Evolutionary conservation across 2,888 invertebrate genomes (phyloP).

Genomic region (Euplagia quadripunctaria): DNA sequence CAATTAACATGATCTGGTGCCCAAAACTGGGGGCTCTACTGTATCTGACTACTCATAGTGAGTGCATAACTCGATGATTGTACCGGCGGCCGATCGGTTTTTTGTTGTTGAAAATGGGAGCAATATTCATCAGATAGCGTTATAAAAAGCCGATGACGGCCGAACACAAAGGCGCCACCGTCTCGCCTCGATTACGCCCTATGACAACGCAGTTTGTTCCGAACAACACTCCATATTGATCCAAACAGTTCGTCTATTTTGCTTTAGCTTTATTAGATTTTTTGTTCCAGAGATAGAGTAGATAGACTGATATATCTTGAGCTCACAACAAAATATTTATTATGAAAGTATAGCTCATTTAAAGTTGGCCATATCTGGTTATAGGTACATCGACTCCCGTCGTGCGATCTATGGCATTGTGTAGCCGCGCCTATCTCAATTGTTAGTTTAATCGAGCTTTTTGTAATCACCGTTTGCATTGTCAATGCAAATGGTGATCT

Average conservation of each 20-base stretch:
- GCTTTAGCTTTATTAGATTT: conserved; percentile 82
- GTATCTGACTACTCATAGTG: conserved; percentile 40
- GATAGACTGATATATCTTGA: conserved; percentile 58
- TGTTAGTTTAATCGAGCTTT: conserved; percentile 85
- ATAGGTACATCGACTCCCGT: conserved; percentile 72
- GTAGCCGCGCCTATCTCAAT: conserved; percentile 74
- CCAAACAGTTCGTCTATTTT: conserved; percentile 84
- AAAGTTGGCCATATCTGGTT: conserved; percentile 52
- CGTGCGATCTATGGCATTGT: conserved; percentile 83
- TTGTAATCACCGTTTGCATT: conserved; percentile 68
- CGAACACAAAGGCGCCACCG: conserved; percentile 83
- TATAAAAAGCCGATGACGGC: conserved; percentile 84
- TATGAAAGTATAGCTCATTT: conserved; percentile 39
- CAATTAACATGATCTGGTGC: neutral
- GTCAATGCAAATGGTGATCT: conserved; percentile 71
- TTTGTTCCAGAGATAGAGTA: conserved; percentile 66
- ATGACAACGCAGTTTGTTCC: conserved; percentile 85
- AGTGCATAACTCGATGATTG: conserved; percentile 53
- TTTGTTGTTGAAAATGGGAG: conserved; percentile 83
- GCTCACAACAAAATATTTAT: conserved; percentile 23
- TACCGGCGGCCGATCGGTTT: conserved; percentile 66
- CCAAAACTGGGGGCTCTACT: conserved; percentile 28
- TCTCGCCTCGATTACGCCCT: conserved; percentile 85
- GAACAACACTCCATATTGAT: conserved; percentile 86
- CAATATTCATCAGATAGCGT: conserved; percentile 85